Percentiles rank a stretch among this genome's conserved stretches.
These are phyloP conservation scores for Danio kyathit DNA, from an alignment of 2,797 vertebrate genomes.

Conservation along the genomic window DNA sequence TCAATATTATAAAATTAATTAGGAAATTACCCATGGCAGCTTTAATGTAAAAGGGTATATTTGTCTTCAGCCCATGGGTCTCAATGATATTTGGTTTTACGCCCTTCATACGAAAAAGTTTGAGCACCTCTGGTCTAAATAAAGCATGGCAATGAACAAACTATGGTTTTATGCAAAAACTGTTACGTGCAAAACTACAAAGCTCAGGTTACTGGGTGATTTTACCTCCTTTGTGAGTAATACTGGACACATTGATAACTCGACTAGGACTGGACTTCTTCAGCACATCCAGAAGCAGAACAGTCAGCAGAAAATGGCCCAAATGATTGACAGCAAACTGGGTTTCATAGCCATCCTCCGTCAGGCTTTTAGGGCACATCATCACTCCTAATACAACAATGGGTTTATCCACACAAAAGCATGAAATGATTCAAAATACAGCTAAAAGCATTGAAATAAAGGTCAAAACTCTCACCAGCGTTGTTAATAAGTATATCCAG, in stretches of 20 bases:
- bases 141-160: too few species aligned
- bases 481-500: constrained; percentile 71
- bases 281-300: constrained; percentile 61
- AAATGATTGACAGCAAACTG: constrained; percentile 68
- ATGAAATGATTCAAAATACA: neutral
- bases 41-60: too few species aligned
- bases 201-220: neutral
- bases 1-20: too few species aligned
- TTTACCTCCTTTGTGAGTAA: constrained; percentile 65
- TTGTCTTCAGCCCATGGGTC: too few species aligned
- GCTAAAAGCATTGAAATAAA: neutral
- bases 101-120: too few species aligned
- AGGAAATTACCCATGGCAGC: too few species aligned
- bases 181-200: neutral
- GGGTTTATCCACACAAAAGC: neutral
- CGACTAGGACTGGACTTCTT: constrained; percentile 63
- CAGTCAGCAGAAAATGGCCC: constrained; percentile 66
- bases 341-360: constrained; percentile 65
- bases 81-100: too few species aligned
- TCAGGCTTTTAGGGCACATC: constrained; percentile 67
- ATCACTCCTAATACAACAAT: constrained; percentile 61
- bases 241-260: constrained; percentile 66
- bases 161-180: neutral
- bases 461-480: constrained; percentile 61
- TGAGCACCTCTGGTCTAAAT: too few species aligned